phyloP scores from a whole-genome alignment of 1,140 invertebrate genomes.

The Mya arenaria region DNA sequence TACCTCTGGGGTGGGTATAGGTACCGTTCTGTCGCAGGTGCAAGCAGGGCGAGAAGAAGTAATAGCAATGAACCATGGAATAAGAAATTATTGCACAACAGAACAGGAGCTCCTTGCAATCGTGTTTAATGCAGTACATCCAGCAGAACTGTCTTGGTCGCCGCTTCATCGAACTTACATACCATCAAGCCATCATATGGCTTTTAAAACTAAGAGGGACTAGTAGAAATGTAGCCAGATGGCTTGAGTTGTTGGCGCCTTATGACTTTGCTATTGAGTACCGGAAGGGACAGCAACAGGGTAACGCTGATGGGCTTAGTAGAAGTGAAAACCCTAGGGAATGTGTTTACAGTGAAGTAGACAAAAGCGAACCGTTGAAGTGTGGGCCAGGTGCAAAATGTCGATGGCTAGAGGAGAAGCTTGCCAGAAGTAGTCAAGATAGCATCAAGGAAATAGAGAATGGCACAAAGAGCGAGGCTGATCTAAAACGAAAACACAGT shows the following conservation, averaged over 20 bases:
- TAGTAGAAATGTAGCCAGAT: conserved; percentile 46
- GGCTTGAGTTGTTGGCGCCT: conserved; percentile 57
- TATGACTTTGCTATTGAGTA: background rate
- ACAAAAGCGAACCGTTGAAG: background rate
- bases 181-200: background rate
- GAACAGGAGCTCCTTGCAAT: conserved; percentile 59
- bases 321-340: background rate
- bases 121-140: conserved; percentile 3
- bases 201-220: background rate
- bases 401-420: too few species aligned
- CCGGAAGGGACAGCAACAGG: background rate
- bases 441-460: too few species aligned
- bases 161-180: background rate
- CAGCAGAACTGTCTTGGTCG: background rate
- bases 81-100: background rate
- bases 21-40: conserved; percentile 69
- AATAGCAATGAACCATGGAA: background rate
- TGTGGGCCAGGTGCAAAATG: background rate
- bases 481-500: too few species aligned
- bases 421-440: too few species aligned
- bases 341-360: background rate
- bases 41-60: conserved; percentile 57
- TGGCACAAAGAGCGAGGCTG: too few species aligned
- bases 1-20: conserved; percentile 65
- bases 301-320: background rate